Percentiles rank a stretch among this genome's conserved stretches.
These are phyloP conservation scores for Sisor rabdophorus DNA, from an alignment of 2,113 vertebrate genomes.

Conservation along the genomic window DNA sequence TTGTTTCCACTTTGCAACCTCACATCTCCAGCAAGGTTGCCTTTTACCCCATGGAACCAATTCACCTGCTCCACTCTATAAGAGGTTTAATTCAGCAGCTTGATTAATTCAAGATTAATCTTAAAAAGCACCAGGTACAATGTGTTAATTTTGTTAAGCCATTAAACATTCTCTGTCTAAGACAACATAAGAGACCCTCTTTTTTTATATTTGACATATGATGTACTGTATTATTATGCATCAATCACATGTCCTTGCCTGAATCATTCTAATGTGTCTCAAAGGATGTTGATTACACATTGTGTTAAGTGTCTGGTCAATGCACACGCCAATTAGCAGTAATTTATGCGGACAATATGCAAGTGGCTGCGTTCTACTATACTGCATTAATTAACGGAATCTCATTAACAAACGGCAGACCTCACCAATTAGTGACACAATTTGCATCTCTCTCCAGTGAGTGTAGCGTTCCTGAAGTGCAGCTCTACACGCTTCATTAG, in stretches of 20 bases:
- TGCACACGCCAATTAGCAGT: constrained; percentile 57
- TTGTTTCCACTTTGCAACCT: no score
- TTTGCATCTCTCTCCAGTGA: constrained; percentile 58
- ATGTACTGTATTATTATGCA: not conserved
- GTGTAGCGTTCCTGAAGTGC: constrained; percentile 11
- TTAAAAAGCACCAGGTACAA: not conserved
- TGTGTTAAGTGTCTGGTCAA: constrained; percentile 24
- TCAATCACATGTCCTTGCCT: not conserved
- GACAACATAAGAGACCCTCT: not conserved
- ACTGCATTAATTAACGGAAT: constrained; percentile 67
- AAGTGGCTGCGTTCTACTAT: constrained; percentile 61
- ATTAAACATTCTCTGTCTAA: not conserved
- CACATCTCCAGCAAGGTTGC: no score
- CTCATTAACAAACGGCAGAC: constrained; percentile 66
- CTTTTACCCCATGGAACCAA: no score
- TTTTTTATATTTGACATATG: not conserved
- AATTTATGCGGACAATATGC: constrained; percentile 65
- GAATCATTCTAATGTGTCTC: constrained; percentile 14
- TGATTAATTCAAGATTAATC: not conserved
- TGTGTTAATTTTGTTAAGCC: not conserved
- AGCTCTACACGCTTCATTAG: constrained; percentile 49
- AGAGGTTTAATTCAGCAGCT: not conserved
- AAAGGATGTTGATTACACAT: constrained; percentile 32
- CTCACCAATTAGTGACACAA: constrained; percentile 60
- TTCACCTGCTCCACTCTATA: no score